These are phyloP conservation scores for Gastracanthus pulcherrimus DNA, from an alignment of 2,888 invertebrate genomes.

Conservation along the genomic window DNA sequence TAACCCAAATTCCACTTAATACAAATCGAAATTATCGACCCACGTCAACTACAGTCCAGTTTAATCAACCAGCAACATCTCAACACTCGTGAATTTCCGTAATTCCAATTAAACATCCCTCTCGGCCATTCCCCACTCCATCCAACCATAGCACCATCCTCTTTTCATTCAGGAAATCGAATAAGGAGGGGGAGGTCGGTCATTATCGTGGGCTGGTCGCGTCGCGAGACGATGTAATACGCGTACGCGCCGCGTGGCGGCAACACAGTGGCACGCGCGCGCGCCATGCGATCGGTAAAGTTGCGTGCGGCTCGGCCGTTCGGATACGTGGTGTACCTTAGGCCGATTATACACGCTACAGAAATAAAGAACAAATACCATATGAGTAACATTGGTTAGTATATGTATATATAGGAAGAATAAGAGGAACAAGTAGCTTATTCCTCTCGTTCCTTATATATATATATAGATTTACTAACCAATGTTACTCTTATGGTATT, in stretches of 20 bases:
- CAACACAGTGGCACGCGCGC: neutral
- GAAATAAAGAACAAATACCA: no score
- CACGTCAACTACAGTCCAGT: neutral
- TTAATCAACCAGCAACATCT: neutral
- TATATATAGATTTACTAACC: no score
- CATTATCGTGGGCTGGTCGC: neutral
- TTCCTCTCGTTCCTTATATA: no score
- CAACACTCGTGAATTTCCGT: neutral
- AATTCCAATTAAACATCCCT: neutral
- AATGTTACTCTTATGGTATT: no score
- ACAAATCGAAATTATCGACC: neutral
- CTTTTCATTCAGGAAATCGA: no score
- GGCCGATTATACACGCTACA: no score
- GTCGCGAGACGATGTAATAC: neutral
- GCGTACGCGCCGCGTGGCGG: neutral
- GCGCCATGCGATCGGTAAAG: constrained; percentile 45
- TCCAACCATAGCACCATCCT: no score
- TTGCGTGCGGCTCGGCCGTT: constrained; percentile 29
- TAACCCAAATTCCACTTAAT: no score
- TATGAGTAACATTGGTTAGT: no score
- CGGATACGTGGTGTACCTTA: constrained; percentile 11
- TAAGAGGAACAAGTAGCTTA: no score
- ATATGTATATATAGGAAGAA: no score
- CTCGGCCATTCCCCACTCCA: no score
- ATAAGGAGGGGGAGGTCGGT: neutral